Base-by-base conservation (phyloP, 2,113 vertebrate genomes). In the Syngnathus scovelli region DNA sequence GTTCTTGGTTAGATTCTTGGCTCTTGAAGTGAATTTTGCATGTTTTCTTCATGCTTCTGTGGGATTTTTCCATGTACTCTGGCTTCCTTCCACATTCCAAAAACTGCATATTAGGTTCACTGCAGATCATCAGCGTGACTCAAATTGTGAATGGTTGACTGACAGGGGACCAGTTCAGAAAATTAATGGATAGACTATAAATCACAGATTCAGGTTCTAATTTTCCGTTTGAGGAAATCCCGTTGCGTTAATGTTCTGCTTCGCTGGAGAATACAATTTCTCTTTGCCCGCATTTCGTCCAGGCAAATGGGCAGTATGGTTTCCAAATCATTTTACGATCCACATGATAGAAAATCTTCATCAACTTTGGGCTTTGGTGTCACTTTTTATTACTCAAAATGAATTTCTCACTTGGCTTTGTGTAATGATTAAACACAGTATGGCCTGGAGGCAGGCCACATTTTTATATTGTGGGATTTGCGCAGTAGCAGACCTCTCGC, bases 361-460 rank as follows among this genome's bases (percentile, higher is more conserved):
- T 84, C 82, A 85, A 76, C 79, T 76, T 70, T 66, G 58, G 70
- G 76, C 78, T 85, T 79, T 80, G 68, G 80, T 78, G 77, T 78
- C 43, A 62, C 84, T 87, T 85, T 72, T 76, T 85, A 82, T 84
- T 67, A 75, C 63, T 54, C 66, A 66, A 77, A 86, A 85, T 83
- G 21, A 86, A 86, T 88, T 84, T 86, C 76, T 86, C 41, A 78
- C 79, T 82, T 86, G 78, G 71, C 79, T 83, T 79, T 69, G 74
- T 73, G 74, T 86, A 78, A 86, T 85, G 88, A 90, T 84, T 88
- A 86, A 76, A 83, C 74, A 82, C 80, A 88, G 80, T 88, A 74
- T 86, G 78, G 72, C 73, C 78, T 89, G 81, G 88, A 89, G 16
- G 66, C 0, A 21, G 46, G 88, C 86, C 84, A 82, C 69, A 21